Evolutionary conservation across 2,888 invertebrate species (phyloP), one percentile per base, ranked within the genome.

Genomic region (Arge pagana): DNA sequence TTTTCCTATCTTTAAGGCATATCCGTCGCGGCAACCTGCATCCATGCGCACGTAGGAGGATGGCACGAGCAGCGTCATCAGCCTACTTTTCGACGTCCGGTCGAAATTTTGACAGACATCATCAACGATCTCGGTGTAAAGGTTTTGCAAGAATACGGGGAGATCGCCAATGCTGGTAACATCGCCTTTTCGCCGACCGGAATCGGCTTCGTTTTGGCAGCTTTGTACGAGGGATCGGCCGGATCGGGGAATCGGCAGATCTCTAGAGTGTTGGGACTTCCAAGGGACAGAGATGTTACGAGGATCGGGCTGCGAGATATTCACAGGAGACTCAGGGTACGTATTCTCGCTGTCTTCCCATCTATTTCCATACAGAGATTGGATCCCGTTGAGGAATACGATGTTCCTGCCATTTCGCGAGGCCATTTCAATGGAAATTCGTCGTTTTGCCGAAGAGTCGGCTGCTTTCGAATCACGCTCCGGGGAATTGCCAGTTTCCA

Each of bases 151-250:
- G 69, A 71, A 48, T 72, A 74, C 53, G 54, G 63, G 10, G 59
- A 62, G 4, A 56, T 60, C 26, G 75, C 75, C 42, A 13, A 23
- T 8, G n/a, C 10, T 6, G 45, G 45, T 70, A 93, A 92, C 74
- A 87, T 91, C 49, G 92, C 90, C 3, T 87, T 92, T 70, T 92
- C 92, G 0, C 92, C 92, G 7, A 90, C 91, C 58, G 91, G 92
- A 3, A 79, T 90, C 53, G 85, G 87, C 67, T 90, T 90, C 62
- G 89, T 92, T 19, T 77, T 92, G 62, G 83, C 89, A 50, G 89
- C 91, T 3, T 78, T 92, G 11, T 88, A 85, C 70, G 92, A 93
- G 74, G 92, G 91, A 21, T 83, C 90, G 0, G 81, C 85, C 39
- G 90, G 90, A 7, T 83, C 84, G 57, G 86, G 90, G 36, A 84